Conservation (phyloP, 2,888 invertebrate species). For the Muschampia plurimacula region DNA sequence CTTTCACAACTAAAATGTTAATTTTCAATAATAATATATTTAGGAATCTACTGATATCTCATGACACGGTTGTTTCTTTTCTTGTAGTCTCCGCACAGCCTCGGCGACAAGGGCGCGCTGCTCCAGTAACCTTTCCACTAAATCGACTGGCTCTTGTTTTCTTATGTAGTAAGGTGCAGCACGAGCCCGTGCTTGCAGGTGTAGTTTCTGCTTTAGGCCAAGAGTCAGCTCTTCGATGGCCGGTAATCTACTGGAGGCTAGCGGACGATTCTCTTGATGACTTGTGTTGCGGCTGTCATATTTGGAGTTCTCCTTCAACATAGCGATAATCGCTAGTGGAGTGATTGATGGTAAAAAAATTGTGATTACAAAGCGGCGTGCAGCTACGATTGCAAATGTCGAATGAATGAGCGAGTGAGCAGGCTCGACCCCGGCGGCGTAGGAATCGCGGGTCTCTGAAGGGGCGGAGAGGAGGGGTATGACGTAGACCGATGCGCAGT, state of each 20-base stretch:
- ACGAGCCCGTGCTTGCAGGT: slow-evolving; percentile 81
- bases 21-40: slow-evolving; percentile 73
- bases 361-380: slow-evolving; percentile 64
- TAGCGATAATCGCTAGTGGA: slow-evolving; percentile 54
- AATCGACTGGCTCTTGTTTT: slow-evolving; percentile 84
- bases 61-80: slow-evolving; percentile 81
- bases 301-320: slow-evolving; percentile 81
- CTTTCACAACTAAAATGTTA: slow-evolving; percentile 85
- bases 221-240: slow-evolving; percentile 80
- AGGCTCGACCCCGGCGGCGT: slow-evolving; percentile 74
- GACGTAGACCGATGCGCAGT: slow-evolving; percentile 84
- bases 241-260: slow-evolving; percentile 73
- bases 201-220: slow-evolving; percentile 83
- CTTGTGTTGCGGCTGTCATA: slow-evolving; percentile 63
- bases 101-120: slow-evolving; percentile 83
- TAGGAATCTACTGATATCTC: slow-evolving; percentile 83
- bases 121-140: slow-evolving; percentile 78
- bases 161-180: slow-evolving; percentile 83
- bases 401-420: slow-evolving; percentile 80
- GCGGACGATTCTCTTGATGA: slow-evolving; percentile 66
- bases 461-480: slow-evolving; percentile 68
- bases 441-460: slow-evolving; percentile 74
- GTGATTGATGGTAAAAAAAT: slow-evolving; percentile 61
- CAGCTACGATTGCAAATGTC: slow-evolving; percentile 80
- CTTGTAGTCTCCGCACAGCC: slow-evolving; percentile 82